Percentiles rank a stretch among this genome's conserved stretches.
These are phyloP conservation scores for Conger conger DNA, from an alignment of 2,113 vertebrate species.

Conservation along the genomic window DNA sequence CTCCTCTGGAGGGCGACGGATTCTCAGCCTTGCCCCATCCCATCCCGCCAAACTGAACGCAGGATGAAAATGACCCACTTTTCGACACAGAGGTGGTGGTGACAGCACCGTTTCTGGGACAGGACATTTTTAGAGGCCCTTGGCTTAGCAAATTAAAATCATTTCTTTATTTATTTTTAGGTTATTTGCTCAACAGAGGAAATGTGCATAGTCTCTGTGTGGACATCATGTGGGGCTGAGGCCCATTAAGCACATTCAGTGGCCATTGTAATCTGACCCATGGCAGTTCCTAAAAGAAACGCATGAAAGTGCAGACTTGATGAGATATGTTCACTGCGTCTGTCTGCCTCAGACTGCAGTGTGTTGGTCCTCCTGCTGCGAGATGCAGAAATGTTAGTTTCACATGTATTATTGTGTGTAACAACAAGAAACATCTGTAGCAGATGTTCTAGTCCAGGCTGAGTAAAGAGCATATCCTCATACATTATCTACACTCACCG, in stretches of 20 bases:
- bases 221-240: not conserved
- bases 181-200: not conserved
- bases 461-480: too few species aligned
- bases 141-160: not conserved
- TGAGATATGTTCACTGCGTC: too few species aligned
- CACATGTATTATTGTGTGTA: not conserved
- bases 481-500: too few species aligned
- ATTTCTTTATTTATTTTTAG: not conserved
- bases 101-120: not conserved
- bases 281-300: too few species aligned
- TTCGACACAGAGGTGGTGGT: not conserved
- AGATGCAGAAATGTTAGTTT: not conserved
- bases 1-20: slow-evolving; percentile 8
- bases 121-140: not conserved
- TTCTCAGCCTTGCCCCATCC: slow-evolving; percentile 1
- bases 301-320: too few species aligned
- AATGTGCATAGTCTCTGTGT: not conserved
- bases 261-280: too few species aligned
- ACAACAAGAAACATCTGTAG: not conserved
- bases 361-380: not conserved
- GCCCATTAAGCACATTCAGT: too few species aligned
- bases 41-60: not conserved
- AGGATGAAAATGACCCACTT: not conserved
- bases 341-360: too few species aligned
- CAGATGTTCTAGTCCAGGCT: too few species aligned